Conservation (phyloP, 2,888 invertebrate species). For the Gibbula magus region DNA sequence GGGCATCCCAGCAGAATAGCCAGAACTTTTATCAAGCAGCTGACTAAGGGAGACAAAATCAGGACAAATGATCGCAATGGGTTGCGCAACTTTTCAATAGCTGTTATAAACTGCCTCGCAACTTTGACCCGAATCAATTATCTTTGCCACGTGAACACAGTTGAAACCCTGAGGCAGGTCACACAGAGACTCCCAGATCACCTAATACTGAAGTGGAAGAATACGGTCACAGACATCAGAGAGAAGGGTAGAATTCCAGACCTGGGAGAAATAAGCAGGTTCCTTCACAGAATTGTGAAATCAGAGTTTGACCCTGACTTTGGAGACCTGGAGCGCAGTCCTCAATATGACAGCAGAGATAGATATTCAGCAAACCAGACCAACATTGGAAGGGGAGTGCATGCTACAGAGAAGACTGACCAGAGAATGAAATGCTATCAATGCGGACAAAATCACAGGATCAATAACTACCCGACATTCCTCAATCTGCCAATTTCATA, state of each 20-base stretch:
- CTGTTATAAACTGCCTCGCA: not conserved
- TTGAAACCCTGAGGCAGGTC: not conserved
- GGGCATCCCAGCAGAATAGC: not conserved
- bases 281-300: not conserved
- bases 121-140: not conserved
- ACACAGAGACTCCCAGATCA: not conserved
- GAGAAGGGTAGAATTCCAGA: not conserved
- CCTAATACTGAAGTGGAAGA: not conserved
- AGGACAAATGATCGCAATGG: not conserved
- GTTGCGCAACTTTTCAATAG: not conserved
- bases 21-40: not conserved
- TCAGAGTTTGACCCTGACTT: not conserved
- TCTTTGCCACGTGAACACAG: not conserved
- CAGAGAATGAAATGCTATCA: not conserved
- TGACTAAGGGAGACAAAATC: not conserved
- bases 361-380: not conserved
- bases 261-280: not conserved
- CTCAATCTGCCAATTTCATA: not conserved
- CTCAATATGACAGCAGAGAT: not conserved
- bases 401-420: not conserved
- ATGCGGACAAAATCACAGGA: not conserved
- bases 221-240: not conserved
- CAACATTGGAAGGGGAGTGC: not conserved
- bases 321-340: not conserved
- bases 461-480: conserved; percentile 11